phyloP scores from a whole-genome alignment of 1,140 invertebrate species.

The Saxidomus purpurata region DNA sequence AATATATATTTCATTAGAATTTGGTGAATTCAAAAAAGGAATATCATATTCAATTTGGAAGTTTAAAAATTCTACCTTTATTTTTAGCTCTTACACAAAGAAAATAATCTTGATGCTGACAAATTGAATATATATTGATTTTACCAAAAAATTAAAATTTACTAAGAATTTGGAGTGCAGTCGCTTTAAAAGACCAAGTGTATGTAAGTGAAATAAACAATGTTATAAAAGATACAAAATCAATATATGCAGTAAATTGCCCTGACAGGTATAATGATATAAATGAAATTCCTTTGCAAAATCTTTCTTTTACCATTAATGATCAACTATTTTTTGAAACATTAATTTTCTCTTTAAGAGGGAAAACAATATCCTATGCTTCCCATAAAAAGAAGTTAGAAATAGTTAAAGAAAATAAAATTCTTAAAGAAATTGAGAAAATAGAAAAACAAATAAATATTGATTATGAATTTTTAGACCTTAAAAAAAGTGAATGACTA shows the following conservation, averaged over 20 bases:
- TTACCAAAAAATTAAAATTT: too few species aligned
- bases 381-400: background rate
- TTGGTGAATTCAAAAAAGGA: too few species aligned
- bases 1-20: too few species aligned
- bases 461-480: background rate
- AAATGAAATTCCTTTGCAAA: background rate
- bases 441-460: background rate
- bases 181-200: too few species aligned
- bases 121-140: too few species aligned
- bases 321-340: background rate
- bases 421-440: background rate
- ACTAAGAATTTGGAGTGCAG: too few species aligned
- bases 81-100: too few species aligned
- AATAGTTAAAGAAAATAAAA: background rate
- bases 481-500: background rate
- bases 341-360: background rate
- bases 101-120: too few species aligned
- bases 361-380: background rate
- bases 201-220: slow-evolving; percentile 6
- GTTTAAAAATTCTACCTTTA: too few species aligned
- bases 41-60: too few species aligned
- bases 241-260: background rate
- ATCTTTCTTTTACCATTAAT: background rate
- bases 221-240: background rate
- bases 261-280: background rate